Base-by-base conservation (phyloP, 1,140 invertebrate species). In the Ceratitis capitata region DNA sequence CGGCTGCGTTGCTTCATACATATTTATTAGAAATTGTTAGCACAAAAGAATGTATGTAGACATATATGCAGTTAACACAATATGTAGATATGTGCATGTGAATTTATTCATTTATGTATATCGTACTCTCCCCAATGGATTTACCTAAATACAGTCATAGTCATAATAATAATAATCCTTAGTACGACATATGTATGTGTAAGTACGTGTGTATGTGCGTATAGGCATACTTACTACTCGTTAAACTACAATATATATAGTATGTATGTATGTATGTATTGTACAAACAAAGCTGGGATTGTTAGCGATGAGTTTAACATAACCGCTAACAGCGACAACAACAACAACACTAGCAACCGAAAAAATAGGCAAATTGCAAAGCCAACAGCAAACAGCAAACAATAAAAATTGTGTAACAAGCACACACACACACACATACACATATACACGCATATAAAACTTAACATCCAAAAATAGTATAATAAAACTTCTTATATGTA, bases 101-200 rank as follows among this genome's bases (percentile, higher is more conserved):
- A 32, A 32, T 61, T 61, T 61, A 61, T 61, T 61, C 58, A 61
- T 61, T 61, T 61, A 61, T 61, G 58, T n/a, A n/a, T n/a, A n/a
- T n/a, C n/a, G n/a, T 32, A 14, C 26, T 12, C 58, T 61, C 58
- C 26, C 58, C 58, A 12, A 1, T 32, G 58, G 29, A 32, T 61
- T 61, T 23, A 61, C 58, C 58, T 23, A 61, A 61, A 61, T 61
- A 61, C 58, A 61, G 58, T 61, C 58, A 61, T 61, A 61, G 58
- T 3, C 58, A 32, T 61, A 61, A 61, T 61, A 61, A 61, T 61
- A 61, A 61, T 61, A 61, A 61, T 32, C 23, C 58, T 12, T 61
- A 61, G 58, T 61, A 61, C n/a, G n/a, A n/a, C n/a, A n/a, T n/a
- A n/a, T n/a, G n/a, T n/a, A n/a, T n/a, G n/a, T n/a, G n/a, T n/a